phyloP scores from a whole-genome alignment of 1,140 invertebrate species.

The Maniola jurtina region DNA sequence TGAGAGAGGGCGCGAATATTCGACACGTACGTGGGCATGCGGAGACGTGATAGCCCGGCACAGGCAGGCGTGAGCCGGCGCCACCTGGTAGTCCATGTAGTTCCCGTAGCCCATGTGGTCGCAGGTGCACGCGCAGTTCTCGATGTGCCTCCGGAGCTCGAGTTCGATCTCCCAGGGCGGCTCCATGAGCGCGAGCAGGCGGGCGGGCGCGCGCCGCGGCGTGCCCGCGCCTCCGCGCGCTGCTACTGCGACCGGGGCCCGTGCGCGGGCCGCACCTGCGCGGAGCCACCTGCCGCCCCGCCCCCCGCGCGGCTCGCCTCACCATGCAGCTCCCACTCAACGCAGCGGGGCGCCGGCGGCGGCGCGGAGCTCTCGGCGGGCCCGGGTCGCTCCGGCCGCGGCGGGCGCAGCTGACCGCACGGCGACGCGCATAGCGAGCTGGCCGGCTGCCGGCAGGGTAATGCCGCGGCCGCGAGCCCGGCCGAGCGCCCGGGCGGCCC shows the following conservation, averaged over 20 bases:
- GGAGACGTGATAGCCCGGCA: slow-evolving; percentile 74
- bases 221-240: slow-evolving; percentile 58
- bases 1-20: slow-evolving; percentile 30
- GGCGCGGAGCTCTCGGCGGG: slow-evolving; percentile 44
- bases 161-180: slow-evolving; percentile 77
- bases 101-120: slow-evolving; percentile 95
- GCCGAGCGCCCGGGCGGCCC: slow-evolving; percentile 60
- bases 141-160: slow-evolving; percentile 91
- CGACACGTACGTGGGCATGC: slow-evolving; percentile 74
- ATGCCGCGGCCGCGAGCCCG: slow-evolving; percentile 59
- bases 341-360: slow-evolving; percentile 43
- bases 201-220: slow-evolving; percentile 54
- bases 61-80: slow-evolving; percentile 68
- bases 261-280: slow-evolving; percentile 65
- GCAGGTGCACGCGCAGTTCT: slow-evolving; percentile 91
- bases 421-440: slow-evolving; percentile 58
- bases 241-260: slow-evolving; percentile 58
- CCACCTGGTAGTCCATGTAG: slow-evolving; percentile 93
- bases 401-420: slow-evolving; percentile 44
- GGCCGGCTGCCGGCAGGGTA: slow-evolving; percentile 58
- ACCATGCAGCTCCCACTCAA: slow-evolving; percentile 51
- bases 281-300: slow-evolving; percentile 57
- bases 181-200: slow-evolving; percentile 72
- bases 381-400: slow-evolving; percentile 47
- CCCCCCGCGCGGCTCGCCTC: slow-evolving; percentile 50